Base-by-base conservation (phyloP, 2,113 vertebrate species). In the Lophochroa leadbeateri region DNA sequence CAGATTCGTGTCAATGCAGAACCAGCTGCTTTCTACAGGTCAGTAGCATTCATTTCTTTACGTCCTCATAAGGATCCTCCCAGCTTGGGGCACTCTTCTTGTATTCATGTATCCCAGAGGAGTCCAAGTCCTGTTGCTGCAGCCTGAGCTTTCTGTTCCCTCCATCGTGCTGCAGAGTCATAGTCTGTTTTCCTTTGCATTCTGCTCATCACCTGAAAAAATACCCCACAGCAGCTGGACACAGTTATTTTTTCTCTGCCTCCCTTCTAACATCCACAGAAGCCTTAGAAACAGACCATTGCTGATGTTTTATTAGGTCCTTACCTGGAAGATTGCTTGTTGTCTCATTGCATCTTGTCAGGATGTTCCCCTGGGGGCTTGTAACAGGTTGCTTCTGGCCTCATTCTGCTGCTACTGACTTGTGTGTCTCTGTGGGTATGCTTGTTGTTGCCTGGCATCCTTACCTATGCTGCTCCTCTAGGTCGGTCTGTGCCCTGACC, bases 1-100 rank as follows among this genome's bases (percentile, higher is more conserved):
- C 99, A 99, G 97, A 98, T 99, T 90, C 98, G 99, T 52, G 98
- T 99, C 93, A 99, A 99, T 46, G 99, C 99, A 0, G 99, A 99
- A 90, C 98, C 99, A 64, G 99, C 98, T 44, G 99, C 99, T 81
- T 99, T 99, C 96, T 99, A 98, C 98, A 99, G 99, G 99, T 99
- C 81, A 97, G 98, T 83, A 17, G 31, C 15, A 1, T 81, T 88
- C 11, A 16, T 53, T 86, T 95, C 17, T 80, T 78, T 81, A 11
- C 6, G 1, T 75, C 37, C 21, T 85, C 6, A 1, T 64, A 55
- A 49, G 49, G 64, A 50, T 86, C n/a, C 11, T 91, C 7, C 43
- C 52, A 88, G 43, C 52, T 65, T 2, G 6, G 64, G 55, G 7
- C 47, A 41, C 44, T 47, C 25, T 82, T 72, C 5, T 28, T 65